phyloP scores from a whole-genome alignment of 2,888 invertebrate genomes.

The Chymomyza procnemis region DNA sequence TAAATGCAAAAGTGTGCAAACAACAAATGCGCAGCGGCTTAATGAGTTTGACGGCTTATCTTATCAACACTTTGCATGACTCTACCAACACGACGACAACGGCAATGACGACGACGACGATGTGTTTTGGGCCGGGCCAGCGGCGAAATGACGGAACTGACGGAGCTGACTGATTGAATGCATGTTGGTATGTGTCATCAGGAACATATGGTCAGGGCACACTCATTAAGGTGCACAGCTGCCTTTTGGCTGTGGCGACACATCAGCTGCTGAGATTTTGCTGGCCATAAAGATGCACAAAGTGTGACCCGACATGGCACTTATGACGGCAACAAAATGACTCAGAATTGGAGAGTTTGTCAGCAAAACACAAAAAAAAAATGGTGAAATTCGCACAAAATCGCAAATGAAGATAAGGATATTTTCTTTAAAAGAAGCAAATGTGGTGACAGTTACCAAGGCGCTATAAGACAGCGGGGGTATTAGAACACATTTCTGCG shows the following conservation, averaged over 20 bases:
- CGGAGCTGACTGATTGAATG: conserved; percentile 28
- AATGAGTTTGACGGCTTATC: conserved; percentile 46
- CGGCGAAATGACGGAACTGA: conserved; percentile 43
- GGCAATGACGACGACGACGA: too few relatives aligned
- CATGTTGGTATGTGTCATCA: conserved; percentile 35
- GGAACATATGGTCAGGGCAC: conserved; percentile 1
- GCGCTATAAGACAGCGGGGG: too few relatives aligned
- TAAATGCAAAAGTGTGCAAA: neutral
- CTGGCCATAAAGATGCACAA: neutral
- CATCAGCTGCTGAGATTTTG: neutral
- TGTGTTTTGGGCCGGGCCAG: conserved; percentile 43
- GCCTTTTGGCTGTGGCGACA: too few relatives aligned
- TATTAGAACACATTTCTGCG: too few relatives aligned
- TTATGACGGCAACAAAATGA: neutral
- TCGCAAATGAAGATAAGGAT: neutral
- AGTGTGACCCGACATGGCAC: neutral
- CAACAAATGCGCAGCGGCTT: conserved; percentile 40
- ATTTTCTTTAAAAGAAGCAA: neutral
- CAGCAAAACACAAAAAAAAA: neutral
- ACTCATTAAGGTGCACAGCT: conserved; percentile 4
- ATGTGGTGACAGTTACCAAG: neutral
- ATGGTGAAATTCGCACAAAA: neutral
- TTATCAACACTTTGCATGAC: conserved; percentile 52
- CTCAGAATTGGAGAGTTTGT: neutral
- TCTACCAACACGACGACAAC: too few relatives aligned